Evolutionary conservation across 2,113 vertebrate species (phyloP), one percentile per base, ranked within the genome.

Genomic region (Chaetops frenatus): DNA sequence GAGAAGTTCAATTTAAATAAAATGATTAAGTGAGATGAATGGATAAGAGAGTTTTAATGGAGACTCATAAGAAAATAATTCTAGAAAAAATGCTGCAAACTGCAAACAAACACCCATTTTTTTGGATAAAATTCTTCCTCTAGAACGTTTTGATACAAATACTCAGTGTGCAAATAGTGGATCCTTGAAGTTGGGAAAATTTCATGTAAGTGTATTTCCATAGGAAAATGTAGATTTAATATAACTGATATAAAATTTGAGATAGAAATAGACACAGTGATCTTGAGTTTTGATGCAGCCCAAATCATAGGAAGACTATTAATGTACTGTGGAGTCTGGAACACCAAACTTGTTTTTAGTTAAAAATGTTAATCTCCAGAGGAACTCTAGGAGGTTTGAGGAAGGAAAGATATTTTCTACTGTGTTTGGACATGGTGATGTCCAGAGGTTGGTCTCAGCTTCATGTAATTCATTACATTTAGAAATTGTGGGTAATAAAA

Each of bases 101-200:
- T n/a, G 19, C 1, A 3, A 42, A 72, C 3, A 76, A 35, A 8
- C 3, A 53, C 9, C 1, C 5, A 3, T 18, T 50, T 54, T 54
- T 54, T 12, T 5, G 7, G 3, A 40, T 25, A 21, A 44, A 48
- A 56, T 23, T 51, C 1, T 48, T 70, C 20, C 3, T 45, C 11
- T 56, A 2, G 8, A 12, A 2, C 1, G 0, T 20, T 73, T 90
- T 58, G 20, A 31, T 45, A 4, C 74, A 78, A 86, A 62, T 24
- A 36, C 17, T 4, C 9, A 54, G 6, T 36, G 10, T 70, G 13
- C 12, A 66, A 64, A 57, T 1, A 54, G 6, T 14, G 15, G 21
- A 53, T 29, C 2, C 2, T 19, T 67, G 47, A 15, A 53, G 1
- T 22, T 47, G 12, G 4, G 2, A 78, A 1, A 73, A 81, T 62